Percentiles rank a stretch among this genome's conserved stretches.
These are phyloP conservation scores for Stegophylla sp. DNA, from an alignment of 2,888 invertebrate genomes.

Conservation along the genomic window DNA sequence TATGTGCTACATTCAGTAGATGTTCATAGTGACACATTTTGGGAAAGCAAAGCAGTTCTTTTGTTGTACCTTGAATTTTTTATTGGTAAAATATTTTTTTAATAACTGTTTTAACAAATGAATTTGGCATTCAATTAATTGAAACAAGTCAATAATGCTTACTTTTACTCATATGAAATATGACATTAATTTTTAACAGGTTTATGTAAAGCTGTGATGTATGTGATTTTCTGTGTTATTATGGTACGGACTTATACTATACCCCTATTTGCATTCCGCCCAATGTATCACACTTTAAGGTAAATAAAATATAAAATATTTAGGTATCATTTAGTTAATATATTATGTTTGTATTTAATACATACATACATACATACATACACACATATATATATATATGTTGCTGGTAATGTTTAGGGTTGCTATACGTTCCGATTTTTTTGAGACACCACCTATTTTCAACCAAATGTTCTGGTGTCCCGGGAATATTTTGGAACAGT, in stretches of 20 bases:
- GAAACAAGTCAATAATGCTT: too few species aligned
- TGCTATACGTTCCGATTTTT: too few species aligned
- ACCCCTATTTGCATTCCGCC: slow-evolving; percentile 96
- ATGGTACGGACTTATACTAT: slow-evolving; percentile 97
- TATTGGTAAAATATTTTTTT: slow-evolving; percentile 79
- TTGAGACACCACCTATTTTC: too few species aligned
- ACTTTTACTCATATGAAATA: neutral
- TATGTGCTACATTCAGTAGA: slow-evolving; percentile 88
- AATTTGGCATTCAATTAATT: neutral
- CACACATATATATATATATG: too few species aligned
- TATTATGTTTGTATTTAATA: too few species aligned
- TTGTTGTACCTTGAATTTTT: slow-evolving; percentile 94
- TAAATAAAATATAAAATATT: slow-evolving; percentile 66
- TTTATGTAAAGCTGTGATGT: slow-evolving; percentile 76
- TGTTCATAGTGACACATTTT: slow-evolving; percentile 90
- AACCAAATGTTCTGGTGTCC: too few species aligned
- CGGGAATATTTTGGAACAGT: too few species aligned
- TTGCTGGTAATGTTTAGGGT: too few species aligned
- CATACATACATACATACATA: too few species aligned
- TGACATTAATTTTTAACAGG: slow-evolving; percentile 64
- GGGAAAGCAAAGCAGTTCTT: slow-evolving; percentile 99
- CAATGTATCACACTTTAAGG: slow-evolving; percentile 99
- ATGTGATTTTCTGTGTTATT: slow-evolving; percentile 89
- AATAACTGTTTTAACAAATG: neutral
- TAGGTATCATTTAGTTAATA: too few species aligned